Conservation (phyloP, 2,797 vertebrate genomes). For the Aphelocoma californica region DNA sequence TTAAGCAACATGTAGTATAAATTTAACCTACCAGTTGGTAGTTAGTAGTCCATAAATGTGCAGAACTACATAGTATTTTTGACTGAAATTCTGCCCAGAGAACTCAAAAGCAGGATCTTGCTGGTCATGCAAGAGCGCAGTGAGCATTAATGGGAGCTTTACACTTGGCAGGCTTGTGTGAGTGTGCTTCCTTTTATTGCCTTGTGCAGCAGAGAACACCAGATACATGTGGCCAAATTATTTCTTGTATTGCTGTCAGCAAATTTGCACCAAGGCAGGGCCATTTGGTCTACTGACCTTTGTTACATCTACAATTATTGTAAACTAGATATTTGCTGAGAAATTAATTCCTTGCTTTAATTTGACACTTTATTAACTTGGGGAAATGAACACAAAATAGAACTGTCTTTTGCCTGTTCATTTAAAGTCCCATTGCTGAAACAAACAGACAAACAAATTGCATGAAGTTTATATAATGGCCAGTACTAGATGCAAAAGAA, state of each 20-base stretch:
- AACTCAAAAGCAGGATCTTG: neutral
- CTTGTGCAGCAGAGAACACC: neutral
- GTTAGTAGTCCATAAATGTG: neutral
- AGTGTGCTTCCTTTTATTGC: neutral
- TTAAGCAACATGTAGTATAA: neutral
- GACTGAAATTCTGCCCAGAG: neutral
- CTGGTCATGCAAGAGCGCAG: neutral
- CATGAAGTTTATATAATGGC: neutral
- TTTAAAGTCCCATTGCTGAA: neutral
- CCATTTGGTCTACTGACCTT: neutral
- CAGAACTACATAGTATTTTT: neutral
- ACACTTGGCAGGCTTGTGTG: fast-evolving
- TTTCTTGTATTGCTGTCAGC: neutral
- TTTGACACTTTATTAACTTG: neutral
- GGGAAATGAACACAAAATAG: neutral
- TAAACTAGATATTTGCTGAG: neutral
- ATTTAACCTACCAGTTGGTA: neutral
- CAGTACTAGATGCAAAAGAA: neutral
- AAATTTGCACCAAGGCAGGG: neutral
- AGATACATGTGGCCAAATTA: neutral
- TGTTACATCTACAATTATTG: neutral
- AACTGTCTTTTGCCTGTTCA: neutral
- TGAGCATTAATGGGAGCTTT: neutral
- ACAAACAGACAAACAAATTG: neutral
- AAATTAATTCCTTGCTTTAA: neutral